Evolutionary conservation across 2,113 vertebrate species (phyloP).

Genomic region (Machaerirhynchus nigripectus): DNA sequence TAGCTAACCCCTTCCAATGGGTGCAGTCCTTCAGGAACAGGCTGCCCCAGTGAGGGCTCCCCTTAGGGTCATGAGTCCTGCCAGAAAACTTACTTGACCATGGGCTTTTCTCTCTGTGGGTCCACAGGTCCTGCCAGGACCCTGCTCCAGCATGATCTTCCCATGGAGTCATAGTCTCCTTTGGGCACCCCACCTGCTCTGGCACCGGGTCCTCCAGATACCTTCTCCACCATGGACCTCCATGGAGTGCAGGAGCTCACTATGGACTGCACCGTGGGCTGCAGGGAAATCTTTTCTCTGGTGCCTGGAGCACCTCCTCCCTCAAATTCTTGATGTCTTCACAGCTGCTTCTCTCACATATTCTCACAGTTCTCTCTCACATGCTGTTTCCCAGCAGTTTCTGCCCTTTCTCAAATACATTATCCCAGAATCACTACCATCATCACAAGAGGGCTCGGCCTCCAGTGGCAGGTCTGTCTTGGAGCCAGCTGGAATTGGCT

Average conservation of each 20-base stretch:
- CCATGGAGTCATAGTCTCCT: not conserved
- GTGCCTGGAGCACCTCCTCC: not conserved
- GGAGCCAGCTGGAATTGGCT: not conserved
- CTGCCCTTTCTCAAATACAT: not conserved
- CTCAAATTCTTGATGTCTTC: too few relatives aligned
- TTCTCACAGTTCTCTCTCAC: not conserved
- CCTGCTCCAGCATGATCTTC: not conserved
- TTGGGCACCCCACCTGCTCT: not conserved
- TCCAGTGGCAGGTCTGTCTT: not conserved
- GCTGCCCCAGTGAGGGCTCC: not conserved
- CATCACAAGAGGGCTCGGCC: accelerated
- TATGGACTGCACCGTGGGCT: not conserved
- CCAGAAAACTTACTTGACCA: not conserved
- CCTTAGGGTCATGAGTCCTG: not conserved
- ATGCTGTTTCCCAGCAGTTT: not conserved
- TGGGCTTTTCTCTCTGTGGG: accelerated
- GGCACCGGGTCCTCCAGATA: too few relatives aligned
- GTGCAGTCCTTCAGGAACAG: not conserved
- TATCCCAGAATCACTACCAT: not conserved
- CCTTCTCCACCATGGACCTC: not conserved
- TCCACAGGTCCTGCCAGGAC: not conserved
- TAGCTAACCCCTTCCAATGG: accelerated
- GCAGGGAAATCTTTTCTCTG: not conserved
- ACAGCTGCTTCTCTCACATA: not conserved
- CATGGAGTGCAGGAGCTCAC: not conserved